Percentiles rank a stretch among this genome's conserved stretches.
Conservation (phyloP, 2,888 invertebrate genomes). For the Agrotis ipsilon region DNA sequence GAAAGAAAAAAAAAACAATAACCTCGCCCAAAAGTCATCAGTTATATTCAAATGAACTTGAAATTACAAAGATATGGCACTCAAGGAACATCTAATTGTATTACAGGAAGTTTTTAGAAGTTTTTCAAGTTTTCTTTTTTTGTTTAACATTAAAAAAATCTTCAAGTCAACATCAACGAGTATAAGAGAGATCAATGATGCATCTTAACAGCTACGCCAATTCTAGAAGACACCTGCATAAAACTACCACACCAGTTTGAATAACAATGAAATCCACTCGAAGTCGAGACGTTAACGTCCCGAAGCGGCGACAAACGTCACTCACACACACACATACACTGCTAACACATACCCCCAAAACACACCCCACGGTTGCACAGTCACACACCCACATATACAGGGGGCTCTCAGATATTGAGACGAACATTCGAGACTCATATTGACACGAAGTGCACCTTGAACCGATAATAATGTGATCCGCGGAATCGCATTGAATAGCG, state of each 20-base stretch:
- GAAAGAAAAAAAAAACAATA: no score
- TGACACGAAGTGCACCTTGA: slow-evolving; percentile 69
- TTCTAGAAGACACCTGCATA: slow-evolving; percentile 19
- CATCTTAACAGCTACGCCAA: slow-evolving; percentile 8
- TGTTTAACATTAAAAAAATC: background rate
- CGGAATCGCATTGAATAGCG: slow-evolving; percentile 64
- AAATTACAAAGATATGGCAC: no score
- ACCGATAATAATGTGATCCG: slow-evolving; percentile 69
- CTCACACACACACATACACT: slow-evolving; percentile 57
- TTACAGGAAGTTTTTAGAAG: no score
- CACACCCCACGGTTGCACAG: slow-evolving; percentile 52
- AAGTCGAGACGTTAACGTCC: slow-evolving; percentile 48
- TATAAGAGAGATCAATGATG: background rate
- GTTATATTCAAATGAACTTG: no score
- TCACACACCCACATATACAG: slow-evolving; percentile 54
- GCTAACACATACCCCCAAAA: slow-evolving; percentile 23
- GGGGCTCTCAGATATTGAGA: slow-evolving; percentile 73
- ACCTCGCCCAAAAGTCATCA: no score
- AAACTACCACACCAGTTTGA: slow-evolving; percentile 30
- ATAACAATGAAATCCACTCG: slow-evolving; percentile 79
- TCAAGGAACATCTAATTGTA: background rate
- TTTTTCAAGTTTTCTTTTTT: no score
- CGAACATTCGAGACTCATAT: slow-evolving; percentile 68
- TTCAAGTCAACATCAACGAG: background rate
- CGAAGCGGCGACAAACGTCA: slow-evolving; percentile 62